Evolutionary conservation across 1,140 invertebrate genomes (phyloP).

Genomic region (Onthophagus taurus): DNA sequence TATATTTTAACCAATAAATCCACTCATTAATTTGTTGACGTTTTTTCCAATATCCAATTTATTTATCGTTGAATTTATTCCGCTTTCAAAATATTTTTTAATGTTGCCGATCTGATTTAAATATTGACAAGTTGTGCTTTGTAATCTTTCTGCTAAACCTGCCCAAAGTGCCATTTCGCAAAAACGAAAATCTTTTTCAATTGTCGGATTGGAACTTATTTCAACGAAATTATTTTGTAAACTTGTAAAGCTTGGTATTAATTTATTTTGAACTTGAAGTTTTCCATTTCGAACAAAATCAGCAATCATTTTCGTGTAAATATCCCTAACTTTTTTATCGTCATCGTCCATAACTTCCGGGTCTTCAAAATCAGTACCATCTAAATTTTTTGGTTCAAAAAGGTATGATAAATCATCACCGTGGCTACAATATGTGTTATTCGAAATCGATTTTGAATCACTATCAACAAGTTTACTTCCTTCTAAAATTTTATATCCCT

Average conservation of each 20-base stretch:
- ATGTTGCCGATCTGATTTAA: too few relatives aligned
- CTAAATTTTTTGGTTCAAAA: slow-evolving; percentile 51
- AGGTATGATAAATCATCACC: slow-evolving; percentile 61
- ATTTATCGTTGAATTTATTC: too few relatives aligned
- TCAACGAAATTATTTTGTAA: slow-evolving; percentile 45
- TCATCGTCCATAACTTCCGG: slow-evolving; percentile 36
- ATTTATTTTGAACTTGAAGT: slow-evolving; percentile 25
- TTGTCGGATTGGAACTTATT: slow-evolving; percentile 39
- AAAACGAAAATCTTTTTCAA: slow-evolving; percentile 45
- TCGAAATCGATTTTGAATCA: slow-evolving; percentile 9
- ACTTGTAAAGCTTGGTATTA: slow-evolving; percentile 38
- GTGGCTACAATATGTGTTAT: slow-evolving; percentile 35
- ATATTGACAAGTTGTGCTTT: slow-evolving; percentile 40
- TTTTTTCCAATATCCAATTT: neutral
- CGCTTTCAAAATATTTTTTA: too few relatives aligned
- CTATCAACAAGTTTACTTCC: slow-evolving; percentile 46
- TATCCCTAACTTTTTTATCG: slow-evolving; percentile 50
- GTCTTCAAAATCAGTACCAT: slow-evolving; percentile 42
- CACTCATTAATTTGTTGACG: neutral
- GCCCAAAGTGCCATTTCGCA: slow-evolving; percentile 54
- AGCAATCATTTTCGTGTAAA: slow-evolving; percentile 53
- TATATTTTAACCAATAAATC: too few relatives aligned
- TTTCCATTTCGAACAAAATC: slow-evolving; percentile 51
- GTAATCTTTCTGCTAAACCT: slow-evolving; percentile 42
- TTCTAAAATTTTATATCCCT: slow-evolving; percentile 49